These are phyloP conservation scores for Okapia johnstoni DNA, from an alignment of 2,113 vertebrate genomes.

Conservation along the genomic window DNA sequence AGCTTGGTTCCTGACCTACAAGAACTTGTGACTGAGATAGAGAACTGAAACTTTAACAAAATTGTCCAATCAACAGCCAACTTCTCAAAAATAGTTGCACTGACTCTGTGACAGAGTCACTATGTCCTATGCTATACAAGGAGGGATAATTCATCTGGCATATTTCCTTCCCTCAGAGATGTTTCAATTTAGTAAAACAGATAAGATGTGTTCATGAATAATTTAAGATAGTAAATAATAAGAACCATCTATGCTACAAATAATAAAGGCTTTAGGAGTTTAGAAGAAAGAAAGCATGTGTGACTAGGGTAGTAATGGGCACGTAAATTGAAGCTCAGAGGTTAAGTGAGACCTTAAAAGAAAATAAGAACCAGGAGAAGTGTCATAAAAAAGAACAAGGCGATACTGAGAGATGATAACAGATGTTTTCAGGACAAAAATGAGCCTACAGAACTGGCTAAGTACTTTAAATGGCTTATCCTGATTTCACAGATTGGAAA, in stretches of 20 bases:
- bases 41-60: neutral
- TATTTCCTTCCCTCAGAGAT: constrained; percentile 48
- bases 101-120: neutral
- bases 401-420: neutral
- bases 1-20: rapidly evolving
- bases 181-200: constrained; percentile 55
- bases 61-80: neutral
- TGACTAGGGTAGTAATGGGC: neutral
- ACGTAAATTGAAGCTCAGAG: neutral
- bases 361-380: neutral
- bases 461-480: neutral
- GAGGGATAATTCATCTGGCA: constrained; percentile 35
- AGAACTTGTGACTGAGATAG: neutral
- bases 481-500: neutral
- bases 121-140: neutral
- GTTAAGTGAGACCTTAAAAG: neutral
- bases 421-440: neutral
- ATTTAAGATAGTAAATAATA: constrained; percentile 60
- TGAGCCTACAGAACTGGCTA: neutral
- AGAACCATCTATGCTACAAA: constrained; percentile 37
- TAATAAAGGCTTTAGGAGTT: constrained; percentile 39
- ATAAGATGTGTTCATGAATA: constrained; percentile 65
- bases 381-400: neutral
- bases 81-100: neutral
- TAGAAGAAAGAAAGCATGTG: neutral